phyloP scores from a whole-genome alignment of 2,888 invertebrate species.

The Tholera decimalis region DNA sequence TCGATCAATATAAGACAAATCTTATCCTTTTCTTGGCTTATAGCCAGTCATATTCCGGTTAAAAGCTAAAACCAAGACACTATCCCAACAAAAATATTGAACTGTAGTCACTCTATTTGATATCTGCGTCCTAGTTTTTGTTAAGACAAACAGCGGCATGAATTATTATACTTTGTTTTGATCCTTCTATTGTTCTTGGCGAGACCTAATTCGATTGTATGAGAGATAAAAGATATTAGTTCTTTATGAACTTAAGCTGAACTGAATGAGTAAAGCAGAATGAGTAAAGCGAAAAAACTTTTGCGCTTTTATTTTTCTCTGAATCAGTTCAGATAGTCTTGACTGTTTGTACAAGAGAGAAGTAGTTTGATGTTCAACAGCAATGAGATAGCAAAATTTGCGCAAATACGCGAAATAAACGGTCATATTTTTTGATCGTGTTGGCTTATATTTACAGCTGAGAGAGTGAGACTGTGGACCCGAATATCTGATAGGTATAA shows the following conservation, averaged over 20 bases:
- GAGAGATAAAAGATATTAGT: constrained; percentile 60
- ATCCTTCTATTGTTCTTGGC: constrained; percentile 54
- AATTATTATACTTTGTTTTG: constrained; percentile 63
- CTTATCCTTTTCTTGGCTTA: constrained; percentile 18
- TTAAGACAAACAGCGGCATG: constrained; percentile 59
- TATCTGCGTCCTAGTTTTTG: constrained; percentile 53
- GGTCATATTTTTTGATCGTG: background rate
- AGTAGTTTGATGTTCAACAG: background rate
- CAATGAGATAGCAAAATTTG: background rate
- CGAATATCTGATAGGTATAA: too few relatives aligned
- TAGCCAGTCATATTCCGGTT: constrained; percentile 32
- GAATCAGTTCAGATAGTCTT: background rate
- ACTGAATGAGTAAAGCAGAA: constrained; percentile 29
- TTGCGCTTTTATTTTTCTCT: background rate
- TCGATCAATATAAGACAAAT: background rate
- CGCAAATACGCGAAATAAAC: too few relatives aligned
- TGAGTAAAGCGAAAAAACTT: constrained; percentile 18
- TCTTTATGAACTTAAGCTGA: constrained; percentile 44
- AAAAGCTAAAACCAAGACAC: constrained; percentile 10
- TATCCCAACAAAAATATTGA: constrained; percentile 40
- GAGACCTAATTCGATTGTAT: constrained; percentile 46
- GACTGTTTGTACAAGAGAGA: background rate
- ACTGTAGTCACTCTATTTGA: constrained; percentile 42
- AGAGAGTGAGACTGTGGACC: too few relatives aligned
- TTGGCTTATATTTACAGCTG: too few relatives aligned